These are phyloP conservation scores for Azemiops feae DNA, from an alignment of 2,113 vertebrate species.

Conservation along the genomic window DNA sequence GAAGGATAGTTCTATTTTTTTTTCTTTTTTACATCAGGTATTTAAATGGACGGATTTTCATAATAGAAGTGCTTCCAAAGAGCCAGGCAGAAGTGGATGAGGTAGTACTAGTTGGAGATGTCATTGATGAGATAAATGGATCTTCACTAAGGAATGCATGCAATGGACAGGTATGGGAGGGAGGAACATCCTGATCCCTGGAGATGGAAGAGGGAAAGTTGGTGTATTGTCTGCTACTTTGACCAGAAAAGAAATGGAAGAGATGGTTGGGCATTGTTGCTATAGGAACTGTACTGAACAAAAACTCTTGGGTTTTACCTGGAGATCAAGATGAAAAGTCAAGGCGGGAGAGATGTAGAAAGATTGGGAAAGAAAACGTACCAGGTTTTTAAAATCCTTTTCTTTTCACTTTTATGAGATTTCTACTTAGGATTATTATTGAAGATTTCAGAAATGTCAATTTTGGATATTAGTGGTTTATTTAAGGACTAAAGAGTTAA, in stretches of 20 bases:
- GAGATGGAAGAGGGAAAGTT: neutral
- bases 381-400: neutral
- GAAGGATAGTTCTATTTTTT: rapidly evolving
- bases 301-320: constrained; percentile 15
- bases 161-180: constrained; percentile 69
- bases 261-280: neutral
- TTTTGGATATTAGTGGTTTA: neutral
- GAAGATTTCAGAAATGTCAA: neutral
- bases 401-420: neutral
- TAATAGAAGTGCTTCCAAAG: constrained; percentile 68
- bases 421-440: neutral
- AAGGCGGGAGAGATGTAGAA: neutral
- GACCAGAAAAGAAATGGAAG: neutral
- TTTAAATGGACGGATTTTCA: constrained; percentile 73
- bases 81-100: constrained; percentile 75
- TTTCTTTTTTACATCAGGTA: constrained; percentile 61
- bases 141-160: constrained; percentile 72
- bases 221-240: neutral
- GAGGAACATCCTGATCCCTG: neutral
- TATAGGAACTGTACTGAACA: constrained; percentile 2
- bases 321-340: neutral
- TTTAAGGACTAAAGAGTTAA: neutral
- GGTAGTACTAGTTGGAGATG: constrained; percentile 72
- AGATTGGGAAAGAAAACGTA: neutral
- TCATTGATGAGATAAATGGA: constrained; percentile 82